Base-by-base conservation (phyloP, 1,140 invertebrate genomes). In the Drosophila auraria region DNA sequence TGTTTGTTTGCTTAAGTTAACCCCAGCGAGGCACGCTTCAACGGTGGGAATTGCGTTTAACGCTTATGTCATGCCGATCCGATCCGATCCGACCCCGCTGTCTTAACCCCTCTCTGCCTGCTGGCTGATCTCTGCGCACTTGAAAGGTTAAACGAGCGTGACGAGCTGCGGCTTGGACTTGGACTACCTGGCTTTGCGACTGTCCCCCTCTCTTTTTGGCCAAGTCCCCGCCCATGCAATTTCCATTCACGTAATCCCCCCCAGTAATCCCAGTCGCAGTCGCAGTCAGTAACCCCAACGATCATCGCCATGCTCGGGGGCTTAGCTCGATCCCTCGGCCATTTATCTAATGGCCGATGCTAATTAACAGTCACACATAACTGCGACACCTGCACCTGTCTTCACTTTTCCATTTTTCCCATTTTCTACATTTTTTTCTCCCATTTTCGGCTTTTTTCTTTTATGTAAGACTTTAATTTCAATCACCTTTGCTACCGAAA, bases 111-210 rank as follows among this genome's bases (percentile, higher is more conserved):
- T 50, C 36, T 15, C 20, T 8, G 30, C 58, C 49, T 6, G 53
- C 38, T 30, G 9, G 33, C 27, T 58, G 76, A 78, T 70, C 78
- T 80, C 58, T 78, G 72, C 77, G 78, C 78, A 80, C 78, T 80
- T 80, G 78, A 80, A 74, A 80, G 78, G 77, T 80, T 80, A 80
- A 80, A 80, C 69, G 78, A 80, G 77, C 77, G 78, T 80, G 61
- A 74, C 68, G 68, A 71, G 63, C 14, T 47, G 73, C 73, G 47
- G 38, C 69, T 73, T 73, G 71, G 70, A 73, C 71, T 74, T 73
- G 54, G 68, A 49, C 69, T 72, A 70, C 62, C 66, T 25, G 25
- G 50, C 68, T 59, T 70, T 27, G 20, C 33, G 33, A 36, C 33
- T n/a, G 7, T 38, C 58, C 25, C 44, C 49, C 20, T 20, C 20